Evolutionary conservation across 2,113 vertebrate genomes (phyloP).

Genomic region (Aptenodytes patagonicus): DNA sequence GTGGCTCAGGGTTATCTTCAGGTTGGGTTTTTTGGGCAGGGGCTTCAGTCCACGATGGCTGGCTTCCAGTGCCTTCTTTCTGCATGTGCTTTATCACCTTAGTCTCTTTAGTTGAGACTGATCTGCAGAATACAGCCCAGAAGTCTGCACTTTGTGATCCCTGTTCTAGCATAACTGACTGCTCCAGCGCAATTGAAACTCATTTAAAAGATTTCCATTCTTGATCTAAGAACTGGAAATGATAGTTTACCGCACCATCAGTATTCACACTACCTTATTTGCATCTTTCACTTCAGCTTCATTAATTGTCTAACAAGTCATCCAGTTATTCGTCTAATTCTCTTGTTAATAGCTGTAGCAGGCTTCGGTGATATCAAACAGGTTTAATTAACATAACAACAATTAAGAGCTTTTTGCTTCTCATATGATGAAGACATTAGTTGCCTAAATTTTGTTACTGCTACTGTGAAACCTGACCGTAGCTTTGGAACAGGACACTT

Average conservation of each 20-base stretch:
- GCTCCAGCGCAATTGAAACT: neutral
- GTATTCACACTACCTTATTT: slow-evolving; percentile 26
- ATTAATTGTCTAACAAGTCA: slow-evolving; percentile 52
- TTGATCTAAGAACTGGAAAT: neutral
- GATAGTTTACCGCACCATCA: neutral
- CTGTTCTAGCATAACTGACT: neutral
- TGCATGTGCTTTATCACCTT: neutral
- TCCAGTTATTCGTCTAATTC: slow-evolving; percentile 2
- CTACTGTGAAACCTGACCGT: neutral
- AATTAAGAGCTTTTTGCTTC: neutral
- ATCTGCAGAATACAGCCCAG: neutral
- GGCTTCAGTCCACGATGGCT: neutral
- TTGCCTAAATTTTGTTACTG: neutral
- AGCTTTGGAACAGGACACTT: neutral
- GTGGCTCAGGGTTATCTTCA: neutral
- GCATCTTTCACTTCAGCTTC: slow-evolving; percentile 25
- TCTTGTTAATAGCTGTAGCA: slow-evolving; percentile 31
- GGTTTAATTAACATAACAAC: slow-evolving; percentile 43
- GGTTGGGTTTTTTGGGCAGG: neutral
- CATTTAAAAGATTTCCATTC: neutral
- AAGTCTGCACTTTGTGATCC: neutral
- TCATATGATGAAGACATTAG: neutral
- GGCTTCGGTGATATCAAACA: neutral
- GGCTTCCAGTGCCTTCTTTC: neutral
- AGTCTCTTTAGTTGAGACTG: neutral